Evolutionary conservation across 2,888 invertebrate species (phyloP).

Genomic region (Pardosa pseudoannulata): DNA sequence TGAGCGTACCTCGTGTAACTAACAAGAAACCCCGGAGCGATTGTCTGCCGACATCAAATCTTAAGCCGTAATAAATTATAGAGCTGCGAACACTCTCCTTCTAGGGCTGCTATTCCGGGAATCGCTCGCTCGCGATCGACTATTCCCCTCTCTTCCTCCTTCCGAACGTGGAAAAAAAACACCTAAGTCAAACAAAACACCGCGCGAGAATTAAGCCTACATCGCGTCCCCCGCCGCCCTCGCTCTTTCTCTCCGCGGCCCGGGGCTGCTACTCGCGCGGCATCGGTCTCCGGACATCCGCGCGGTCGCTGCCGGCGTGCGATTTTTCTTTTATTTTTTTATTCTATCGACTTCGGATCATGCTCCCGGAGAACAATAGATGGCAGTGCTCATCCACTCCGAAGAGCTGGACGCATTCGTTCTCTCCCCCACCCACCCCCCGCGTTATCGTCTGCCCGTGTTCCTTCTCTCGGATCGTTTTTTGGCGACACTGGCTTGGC

Average conservation of each 20-base stretch:
- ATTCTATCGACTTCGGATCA: conserved; percentile 16
- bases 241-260: neutral
- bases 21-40: no score
- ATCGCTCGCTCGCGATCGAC: no score
- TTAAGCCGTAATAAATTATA: no score
- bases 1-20: no score
- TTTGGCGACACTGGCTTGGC: neutral
- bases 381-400: conserved; percentile 63
- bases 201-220: conserved; percentile 48
- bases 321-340: no score
- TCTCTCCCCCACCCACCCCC: no score
- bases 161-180: no score
- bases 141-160: no score
- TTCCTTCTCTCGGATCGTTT: neutral
- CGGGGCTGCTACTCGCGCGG: neutral
- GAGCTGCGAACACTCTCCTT: no score
- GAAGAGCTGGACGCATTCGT: conserved; percentile 18
- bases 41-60: no score
- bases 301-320: neutral
- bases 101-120: no score
- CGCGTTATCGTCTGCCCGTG: conserved; percentile 33
- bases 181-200: neutral
- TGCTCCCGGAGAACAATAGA: conserved; percentile 64
- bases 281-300: conserved; percentile 13
- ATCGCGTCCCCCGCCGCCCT: conserved; percentile 8